Percentiles rank a stretch among this genome's conserved stretches.
These are phyloP conservation scores for Crotalus helleri DNA, from an alignment of 2,113 vertebrate species.

Conservation along the genomic window DNA sequence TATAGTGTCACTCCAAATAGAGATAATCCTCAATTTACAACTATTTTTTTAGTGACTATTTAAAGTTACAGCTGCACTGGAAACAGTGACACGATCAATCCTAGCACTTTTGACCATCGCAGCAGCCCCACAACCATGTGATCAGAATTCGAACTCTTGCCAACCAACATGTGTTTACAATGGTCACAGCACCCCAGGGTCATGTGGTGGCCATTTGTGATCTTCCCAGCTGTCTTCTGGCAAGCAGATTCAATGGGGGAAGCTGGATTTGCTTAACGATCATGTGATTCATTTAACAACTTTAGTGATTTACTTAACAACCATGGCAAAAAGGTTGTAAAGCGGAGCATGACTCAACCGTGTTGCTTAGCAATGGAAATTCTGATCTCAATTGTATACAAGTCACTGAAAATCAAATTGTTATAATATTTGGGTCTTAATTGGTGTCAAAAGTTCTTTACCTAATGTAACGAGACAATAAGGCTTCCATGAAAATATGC, in stretches of 20 bases:
- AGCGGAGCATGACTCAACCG: background rate
- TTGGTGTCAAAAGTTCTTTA: background rate
- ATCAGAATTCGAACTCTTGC: background rate
- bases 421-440: background rate
- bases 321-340: background rate
- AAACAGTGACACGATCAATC: background rate
- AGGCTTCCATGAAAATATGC: background rate
- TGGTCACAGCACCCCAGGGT: background rate
- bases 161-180: background rate
- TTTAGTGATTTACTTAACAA: background rate
- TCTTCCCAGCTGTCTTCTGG: background rate
- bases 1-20: background rate
- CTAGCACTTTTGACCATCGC: background rate
- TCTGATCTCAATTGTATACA: background rate
- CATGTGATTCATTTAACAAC: background rate
- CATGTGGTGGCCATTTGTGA: background rate
- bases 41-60: background rate
- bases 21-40: background rate
- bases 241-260: background rate
- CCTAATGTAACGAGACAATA: background rate
- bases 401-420: background rate
- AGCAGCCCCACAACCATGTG: background rate
- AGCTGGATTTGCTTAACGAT: background rate
- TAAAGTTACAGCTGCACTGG: background rate
- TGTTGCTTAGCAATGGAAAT: background rate